Evolutionary conservation across 2,888 invertebrate genomes (phyloP).

Genomic region (Eumerus sabulonum): DNA sequence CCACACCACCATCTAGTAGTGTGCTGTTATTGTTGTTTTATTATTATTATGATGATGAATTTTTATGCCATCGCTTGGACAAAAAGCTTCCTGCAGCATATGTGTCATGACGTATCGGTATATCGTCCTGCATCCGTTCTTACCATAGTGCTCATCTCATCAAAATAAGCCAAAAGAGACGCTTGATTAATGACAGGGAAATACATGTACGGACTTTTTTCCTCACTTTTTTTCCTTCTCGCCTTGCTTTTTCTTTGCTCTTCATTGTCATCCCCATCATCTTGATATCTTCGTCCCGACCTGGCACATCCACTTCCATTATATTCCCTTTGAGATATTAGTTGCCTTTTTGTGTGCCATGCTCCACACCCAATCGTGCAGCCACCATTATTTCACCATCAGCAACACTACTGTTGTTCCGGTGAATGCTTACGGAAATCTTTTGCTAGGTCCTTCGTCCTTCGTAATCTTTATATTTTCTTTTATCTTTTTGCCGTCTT

Average conservation of each 20-base stretch:
- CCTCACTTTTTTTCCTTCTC: conserved; percentile 4
- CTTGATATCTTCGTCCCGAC: no score
- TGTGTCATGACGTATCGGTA: conserved; percentile 42
- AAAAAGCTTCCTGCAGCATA: conserved; percentile 56
- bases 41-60: conserved; percentile 44
- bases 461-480: no score
- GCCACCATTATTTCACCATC: conserved; percentile 17
- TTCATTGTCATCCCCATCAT: no score
- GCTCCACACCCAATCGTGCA: neutral
- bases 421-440: conserved; percentile 33
- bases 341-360: conserved; percentile 45
- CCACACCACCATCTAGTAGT: neutral
- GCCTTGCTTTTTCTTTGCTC: no score
- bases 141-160: conserved; percentile 28
- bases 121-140: conserved; percentile 12
- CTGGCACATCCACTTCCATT: conserved; percentile 27
- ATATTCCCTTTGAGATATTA: conserved; percentile 55
- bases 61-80: conserved; percentile 25
- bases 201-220: conserved; percentile 26
- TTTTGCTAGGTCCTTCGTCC: conserved; percentile 26
- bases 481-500: neutral
- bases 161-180: conserved; percentile 42
- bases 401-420: neutral
- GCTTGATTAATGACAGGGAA: conserved; percentile 59
- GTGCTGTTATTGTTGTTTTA: conserved; percentile 34